phyloP scores from a whole-genome alignment of 2,888 invertebrate species.

The Pandemis heparana region DNA sequence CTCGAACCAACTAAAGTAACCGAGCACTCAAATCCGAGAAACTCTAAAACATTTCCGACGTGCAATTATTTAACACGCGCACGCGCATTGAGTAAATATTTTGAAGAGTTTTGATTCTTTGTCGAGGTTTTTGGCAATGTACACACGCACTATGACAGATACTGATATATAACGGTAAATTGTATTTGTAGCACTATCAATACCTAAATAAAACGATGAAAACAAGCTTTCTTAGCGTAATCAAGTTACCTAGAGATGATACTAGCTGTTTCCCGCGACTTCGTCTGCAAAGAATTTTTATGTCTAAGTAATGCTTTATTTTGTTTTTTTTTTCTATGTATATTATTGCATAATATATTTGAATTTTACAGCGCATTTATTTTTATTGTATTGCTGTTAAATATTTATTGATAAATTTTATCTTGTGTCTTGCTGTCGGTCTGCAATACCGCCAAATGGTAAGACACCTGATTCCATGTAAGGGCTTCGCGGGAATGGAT shows the following conservation, averaged over 20 bases:
- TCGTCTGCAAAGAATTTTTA: background rate
- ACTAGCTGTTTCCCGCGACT: no score
- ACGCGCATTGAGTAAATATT: constrained; percentile 32
- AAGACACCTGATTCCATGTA: no score
- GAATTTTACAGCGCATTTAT: no score
- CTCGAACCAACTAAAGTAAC: constrained; percentile 1
- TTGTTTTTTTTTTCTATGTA: no score
- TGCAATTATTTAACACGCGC: constrained; percentile 12
- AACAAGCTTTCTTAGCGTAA: background rate
- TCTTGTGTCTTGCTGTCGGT: no score
- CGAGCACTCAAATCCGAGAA: constrained; percentile 8
- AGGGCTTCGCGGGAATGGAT: no score
- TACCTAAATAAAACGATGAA: background rate
- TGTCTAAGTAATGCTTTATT: no score
- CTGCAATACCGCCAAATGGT: no score
- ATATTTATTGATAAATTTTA: no score
- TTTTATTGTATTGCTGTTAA: no score
- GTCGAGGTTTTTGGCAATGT: constrained; percentile 4
- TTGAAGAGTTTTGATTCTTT: constrained; percentile 30
- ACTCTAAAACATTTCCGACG: constrained; percentile 9
- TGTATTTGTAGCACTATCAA: background rate
- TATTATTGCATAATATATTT: no score
- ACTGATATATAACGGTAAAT: background rate
- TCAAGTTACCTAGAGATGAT: background rate
- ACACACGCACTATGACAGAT: background rate